phyloP scores from a whole-genome alignment of 2,113 vertebrate genomes.

The Eupsittula cactorum region DNA sequence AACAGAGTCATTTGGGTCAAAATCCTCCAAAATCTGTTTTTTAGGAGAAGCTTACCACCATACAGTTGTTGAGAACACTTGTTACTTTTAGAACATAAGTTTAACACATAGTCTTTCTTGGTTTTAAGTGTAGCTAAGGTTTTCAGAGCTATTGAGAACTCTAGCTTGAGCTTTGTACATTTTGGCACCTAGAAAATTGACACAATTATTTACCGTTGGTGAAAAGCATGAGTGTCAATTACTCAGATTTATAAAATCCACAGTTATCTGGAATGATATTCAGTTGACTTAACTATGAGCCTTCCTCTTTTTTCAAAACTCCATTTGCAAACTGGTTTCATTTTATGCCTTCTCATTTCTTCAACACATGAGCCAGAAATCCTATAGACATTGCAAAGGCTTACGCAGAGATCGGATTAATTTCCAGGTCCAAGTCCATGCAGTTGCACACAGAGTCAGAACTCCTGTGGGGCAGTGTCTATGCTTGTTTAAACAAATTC shows the following conservation, averaged over 20 bases:
- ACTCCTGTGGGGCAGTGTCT: background rate
- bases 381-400: background rate
- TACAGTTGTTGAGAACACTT: background rate
- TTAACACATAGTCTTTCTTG: background rate
- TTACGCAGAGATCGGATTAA: background rate
- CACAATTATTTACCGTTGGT: background rate
- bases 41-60: background rate
- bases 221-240: background rate
- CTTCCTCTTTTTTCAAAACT: background rate
- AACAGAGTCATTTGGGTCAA: background rate
- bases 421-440: background rate
- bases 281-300: background rate
- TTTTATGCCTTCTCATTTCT: background rate
- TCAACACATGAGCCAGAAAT: background rate
- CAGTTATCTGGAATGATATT: background rate
- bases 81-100: background rate
- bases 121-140: background rate
- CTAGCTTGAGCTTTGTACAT: background rate
- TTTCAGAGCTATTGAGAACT: background rate
- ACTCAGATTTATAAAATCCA: background rate
- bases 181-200: background rate
- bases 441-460: background rate
- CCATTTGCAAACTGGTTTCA: background rate
- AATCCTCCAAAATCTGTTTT: background rate
- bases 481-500: slow-evolving; percentile 31